These are phyloP conservation scores for Cyprinodon diabolis DNA, from an alignment of 2,797 vertebrate genomes.

Conservation along the genomic window DNA sequence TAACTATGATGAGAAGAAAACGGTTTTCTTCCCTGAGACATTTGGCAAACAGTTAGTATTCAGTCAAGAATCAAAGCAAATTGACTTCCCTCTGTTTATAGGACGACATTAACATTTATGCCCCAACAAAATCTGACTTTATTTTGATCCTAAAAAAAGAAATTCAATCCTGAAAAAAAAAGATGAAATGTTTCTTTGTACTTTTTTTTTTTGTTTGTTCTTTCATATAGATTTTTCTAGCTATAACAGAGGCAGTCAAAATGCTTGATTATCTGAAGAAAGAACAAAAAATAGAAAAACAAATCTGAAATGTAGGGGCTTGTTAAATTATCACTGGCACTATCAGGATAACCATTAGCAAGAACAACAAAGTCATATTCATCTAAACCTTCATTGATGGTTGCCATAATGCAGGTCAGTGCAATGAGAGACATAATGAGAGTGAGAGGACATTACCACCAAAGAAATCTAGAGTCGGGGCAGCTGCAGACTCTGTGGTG, in stretches of 20 bases:
- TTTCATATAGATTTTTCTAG: neutral
- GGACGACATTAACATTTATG: neutral
- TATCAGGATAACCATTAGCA: conserved; percentile 39
- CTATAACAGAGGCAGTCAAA: conserved; percentile 60
- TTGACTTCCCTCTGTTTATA: conserved; percentile 59
- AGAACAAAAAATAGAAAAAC: conserved; percentile 59
- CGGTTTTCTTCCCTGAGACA: conserved; percentile 37
- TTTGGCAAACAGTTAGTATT: conserved; percentile 47
- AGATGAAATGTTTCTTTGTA: too few relatives aligned
- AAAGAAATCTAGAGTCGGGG: conserved; percentile 98
- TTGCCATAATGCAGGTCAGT: conserved; percentile 68
- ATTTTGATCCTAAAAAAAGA: conserved; percentile 1
- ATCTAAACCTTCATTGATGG: conserved; percentile 39
- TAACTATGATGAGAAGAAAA: conserved; percentile 58
- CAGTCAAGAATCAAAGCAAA: conserved; percentile 59
- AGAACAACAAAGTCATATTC: conserved; percentile 37
- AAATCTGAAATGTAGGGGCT: conserved; percentile 67
- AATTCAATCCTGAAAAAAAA: neutral
- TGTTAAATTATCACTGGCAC: conserved; percentile 33
- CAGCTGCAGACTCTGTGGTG: conserved; percentile 78
- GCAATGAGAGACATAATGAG: conserved; percentile 68
- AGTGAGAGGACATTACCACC: conserved; percentile 90
- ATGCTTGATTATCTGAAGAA: conserved; percentile 59
- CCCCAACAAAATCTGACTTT: conserved; percentile 4
- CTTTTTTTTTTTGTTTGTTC: neutral